A percentile compares a stretch with the other conserved stretches of the same genome.
Conservation (phyloP, 2,113 vertebrate species). For the Mixornis gularis region DNA sequence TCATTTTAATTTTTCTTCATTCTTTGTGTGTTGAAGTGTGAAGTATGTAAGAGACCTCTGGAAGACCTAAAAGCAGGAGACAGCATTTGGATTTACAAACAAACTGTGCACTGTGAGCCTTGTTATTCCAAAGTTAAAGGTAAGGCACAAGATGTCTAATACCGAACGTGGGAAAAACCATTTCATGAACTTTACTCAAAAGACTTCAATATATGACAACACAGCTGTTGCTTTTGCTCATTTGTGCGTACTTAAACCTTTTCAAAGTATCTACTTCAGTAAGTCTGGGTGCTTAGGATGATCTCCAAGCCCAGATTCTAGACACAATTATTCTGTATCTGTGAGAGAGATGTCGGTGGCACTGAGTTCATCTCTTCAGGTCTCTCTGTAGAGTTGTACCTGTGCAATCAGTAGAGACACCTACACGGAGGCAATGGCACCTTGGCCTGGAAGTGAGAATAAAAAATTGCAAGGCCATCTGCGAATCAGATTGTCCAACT, state of each 20-base stretch:
- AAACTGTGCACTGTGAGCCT: constrained; percentile 86
- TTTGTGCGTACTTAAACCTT: neutral
- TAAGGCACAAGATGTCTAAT: constrained; percentile 53
- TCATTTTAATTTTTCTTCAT: neutral
- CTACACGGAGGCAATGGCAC: neutral
- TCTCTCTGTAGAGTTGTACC: neutral
- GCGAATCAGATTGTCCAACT: neutral
- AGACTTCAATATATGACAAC: neutral
- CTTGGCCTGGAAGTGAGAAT: neutral
- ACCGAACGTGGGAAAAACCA: neutral
- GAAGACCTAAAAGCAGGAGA: constrained; percentile 89
- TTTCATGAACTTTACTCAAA: neutral
- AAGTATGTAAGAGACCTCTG: constrained; percentile 82
- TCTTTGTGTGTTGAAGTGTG: constrained; percentile 74
- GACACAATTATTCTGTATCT: neutral
- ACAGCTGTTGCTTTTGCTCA: neutral
- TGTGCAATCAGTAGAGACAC: neutral
- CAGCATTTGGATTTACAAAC: constrained; percentile 90
- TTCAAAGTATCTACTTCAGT: neutral
- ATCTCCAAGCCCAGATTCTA: neutral
- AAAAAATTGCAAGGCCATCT: neutral
- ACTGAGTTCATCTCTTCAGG: neutral
- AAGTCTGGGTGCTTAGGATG: neutral
- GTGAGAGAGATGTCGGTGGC: neutral
- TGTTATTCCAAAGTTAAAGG: constrained; percentile 88